Base-by-base conservation (phyloP, 2,888 invertebrate genomes). In the Busseola fusca region DNA sequence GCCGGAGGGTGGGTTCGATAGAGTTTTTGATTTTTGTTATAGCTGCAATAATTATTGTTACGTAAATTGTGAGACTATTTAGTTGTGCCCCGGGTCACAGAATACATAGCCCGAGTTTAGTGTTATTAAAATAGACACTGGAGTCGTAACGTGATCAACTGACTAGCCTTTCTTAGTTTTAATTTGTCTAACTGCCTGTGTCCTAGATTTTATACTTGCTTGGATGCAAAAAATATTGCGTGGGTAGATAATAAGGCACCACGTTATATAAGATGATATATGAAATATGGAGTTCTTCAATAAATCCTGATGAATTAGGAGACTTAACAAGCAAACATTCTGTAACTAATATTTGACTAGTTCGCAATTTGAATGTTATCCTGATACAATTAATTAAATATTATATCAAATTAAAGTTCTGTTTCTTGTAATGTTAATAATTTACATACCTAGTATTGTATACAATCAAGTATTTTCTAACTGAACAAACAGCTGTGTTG, bases 1-100 rank as follows among this genome's bases (percentile, higher is more conserved):
- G 76, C 84, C 80, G 37, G 65, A 69, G 74, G 86, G 71, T 66
- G 58, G 25, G 54, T 58, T 60, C 54, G 65, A 76, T 82, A 65
- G 60, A 80, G 59, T 60, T 79, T 82, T 74, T n/a, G 59, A 52
- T 62, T 79, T 48, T 65, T 65, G 73, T 65, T 69, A 25, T 27
- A 16, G 52, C 40, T 14, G 5, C 64, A 65, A 74, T 74, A 66
- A 79, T 75, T 54, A 74, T 50, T 60, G 75, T 80, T 80, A 74
- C 64, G 60, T 82, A 69, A 74, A 82, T 59, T 69, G 65, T 64
- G 64, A 37, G 64, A 16, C 56, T 16, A 59, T 63, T 66, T 67
- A 45, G 62, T 69, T 64, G 60, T 62, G 80, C 69, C 75, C 14
- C 69, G 34, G 7, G 34, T 34, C 34, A 34, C 0, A 34, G 34